A percentile compares a stretch with the other conserved stretches of the same genome.
These are phyloP conservation scores for Tinea trinotella DNA, from an alignment of 2,888 invertebrate species.

Conservation along the genomic window DNA sequence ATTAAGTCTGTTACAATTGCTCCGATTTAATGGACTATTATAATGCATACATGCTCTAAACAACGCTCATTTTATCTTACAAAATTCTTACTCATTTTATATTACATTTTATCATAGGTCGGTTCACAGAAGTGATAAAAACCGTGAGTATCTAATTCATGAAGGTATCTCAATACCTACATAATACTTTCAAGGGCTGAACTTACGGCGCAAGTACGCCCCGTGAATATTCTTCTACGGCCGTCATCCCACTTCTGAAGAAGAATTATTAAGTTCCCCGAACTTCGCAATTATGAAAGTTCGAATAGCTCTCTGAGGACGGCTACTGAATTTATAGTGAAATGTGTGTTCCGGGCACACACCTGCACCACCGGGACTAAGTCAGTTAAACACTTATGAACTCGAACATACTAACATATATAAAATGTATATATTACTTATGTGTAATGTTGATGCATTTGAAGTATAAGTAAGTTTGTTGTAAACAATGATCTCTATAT, in stretches of 20 bases:
- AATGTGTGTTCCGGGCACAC: slow-evolving; percentile 42
- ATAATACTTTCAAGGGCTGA: slow-evolving; percentile 50
- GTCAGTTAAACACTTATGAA: not conserved
- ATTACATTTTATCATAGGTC: not conserved
- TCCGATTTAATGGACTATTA: no score
- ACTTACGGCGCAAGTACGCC: slow-evolving; percentile 52
- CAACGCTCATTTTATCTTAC: no score
- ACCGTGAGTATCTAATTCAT: slow-evolving; percentile 43
- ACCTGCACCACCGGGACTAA: slow-evolving; percentile 28
- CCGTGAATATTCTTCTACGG: slow-evolving; percentile 65
- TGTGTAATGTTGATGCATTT: not conserved
- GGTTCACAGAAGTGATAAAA: slow-evolving; percentile 36
- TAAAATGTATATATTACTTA: not conserved
- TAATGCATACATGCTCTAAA: no score
- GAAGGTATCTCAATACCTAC: slow-evolving; percentile 27
- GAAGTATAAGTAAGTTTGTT: not conserved
- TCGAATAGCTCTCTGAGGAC: slow-evolving; percentile 70
- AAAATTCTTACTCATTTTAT: no score
- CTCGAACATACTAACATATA: not conserved
- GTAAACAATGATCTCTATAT: not conserved
- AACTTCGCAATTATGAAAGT: slow-evolving; percentile 73
- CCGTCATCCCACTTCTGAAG: slow-evolving; percentile 68
- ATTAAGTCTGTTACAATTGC: no score
- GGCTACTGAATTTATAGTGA: slow-evolving; percentile 70
- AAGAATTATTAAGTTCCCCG: slow-evolving; percentile 71